These are phyloP conservation scores for Leucoma salicis DNA, from an alignment of 2,888 invertebrate species.

Conservation along the genomic window DNA sequence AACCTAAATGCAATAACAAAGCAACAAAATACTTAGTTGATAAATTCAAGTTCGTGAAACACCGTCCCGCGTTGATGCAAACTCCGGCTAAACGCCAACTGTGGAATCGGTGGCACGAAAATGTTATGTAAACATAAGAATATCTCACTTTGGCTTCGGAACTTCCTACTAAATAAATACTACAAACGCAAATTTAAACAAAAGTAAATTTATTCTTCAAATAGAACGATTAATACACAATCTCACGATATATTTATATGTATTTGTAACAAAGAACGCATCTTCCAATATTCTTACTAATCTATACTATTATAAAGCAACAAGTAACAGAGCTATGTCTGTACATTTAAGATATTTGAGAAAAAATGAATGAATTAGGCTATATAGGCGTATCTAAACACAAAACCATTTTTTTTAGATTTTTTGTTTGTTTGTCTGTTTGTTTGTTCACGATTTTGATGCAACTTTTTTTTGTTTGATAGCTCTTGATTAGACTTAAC, in stretches of 20 bases:
- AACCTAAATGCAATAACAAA: constrained; percentile 10
- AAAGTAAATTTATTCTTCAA: constrained; percentile 80
- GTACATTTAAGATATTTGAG: no score
- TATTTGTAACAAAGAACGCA: constrained; percentile 35
- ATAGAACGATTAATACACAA: constrained; percentile 78
- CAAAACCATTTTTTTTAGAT: no score
- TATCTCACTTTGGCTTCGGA: constrained; percentile 66
- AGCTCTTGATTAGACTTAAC: no score
- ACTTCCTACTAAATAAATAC: constrained; percentile 78
- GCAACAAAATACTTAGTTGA: constrained; percentile 36
- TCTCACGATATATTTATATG: constrained; percentile 73
- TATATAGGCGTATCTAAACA: no score
- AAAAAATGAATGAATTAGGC: no score
- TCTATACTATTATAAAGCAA: no score
- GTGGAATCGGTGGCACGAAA: constrained; percentile 58
- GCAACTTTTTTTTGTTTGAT: no score
- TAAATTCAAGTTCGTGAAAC: constrained; percentile 63
- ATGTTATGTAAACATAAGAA: constrained; percentile 74
- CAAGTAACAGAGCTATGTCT: no score
- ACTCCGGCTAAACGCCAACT: constrained; percentile 41
- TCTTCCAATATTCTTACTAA: no score
- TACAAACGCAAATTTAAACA: constrained; percentile 77
- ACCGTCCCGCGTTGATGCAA: constrained; percentile 28
- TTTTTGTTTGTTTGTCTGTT: no score
- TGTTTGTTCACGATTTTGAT: no score